Base-by-base conservation (phyloP, 2,113 vertebrate genomes). In the Ia io region DNA sequence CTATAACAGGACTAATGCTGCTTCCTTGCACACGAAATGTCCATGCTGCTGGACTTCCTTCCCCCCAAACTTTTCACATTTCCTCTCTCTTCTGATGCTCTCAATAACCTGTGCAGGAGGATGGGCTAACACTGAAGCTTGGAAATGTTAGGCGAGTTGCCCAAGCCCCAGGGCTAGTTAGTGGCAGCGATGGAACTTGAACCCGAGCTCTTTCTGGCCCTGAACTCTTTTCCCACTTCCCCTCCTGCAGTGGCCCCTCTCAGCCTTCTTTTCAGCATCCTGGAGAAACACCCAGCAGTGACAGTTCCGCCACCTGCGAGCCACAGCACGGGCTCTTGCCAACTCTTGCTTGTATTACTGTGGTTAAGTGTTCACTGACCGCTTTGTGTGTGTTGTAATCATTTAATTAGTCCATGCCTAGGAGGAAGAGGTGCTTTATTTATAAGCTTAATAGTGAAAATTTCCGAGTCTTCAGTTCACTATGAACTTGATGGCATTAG, bases 351-450 rank as follows among this genome's bases (percentile, higher is more conserved):
- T 13, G 0, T 5, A 30, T 51, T 84, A 10, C 17, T n/a, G 77
- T 44, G 44, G 44, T 47, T 85, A 63, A 51, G 40, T 59, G n/a
- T 77, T 84, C 67, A 3, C 83, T 94, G 94, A 79, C 94, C 56
- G 51, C 79, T 95, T 83, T 65, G 71, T 89, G 40, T 83, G 73
- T 37, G 40, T 79, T 84, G 22, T 53, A 83, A 79, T 97, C 89
- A 77, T 87, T 95, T 96, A 80, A 95, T 96, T 95, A 88, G 56
- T 59, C 82, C 83, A 40, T 96, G 88, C 78, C 94, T 84, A 40
- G 42, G 70, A 95, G 93, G 90, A 90, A 95, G 63, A 83, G 49
- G 63, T 67, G 94, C 91, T 94, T 93, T 88, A 93, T 96, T 97
- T 96, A 95, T 91, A 93, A 86, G 73, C 85, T 91, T 78, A 90